These are phyloP conservation scores for Trididemnum miniatum DNA, from an alignment of 23 tunicate genomes.

Conservation along the genomic window DNA sequence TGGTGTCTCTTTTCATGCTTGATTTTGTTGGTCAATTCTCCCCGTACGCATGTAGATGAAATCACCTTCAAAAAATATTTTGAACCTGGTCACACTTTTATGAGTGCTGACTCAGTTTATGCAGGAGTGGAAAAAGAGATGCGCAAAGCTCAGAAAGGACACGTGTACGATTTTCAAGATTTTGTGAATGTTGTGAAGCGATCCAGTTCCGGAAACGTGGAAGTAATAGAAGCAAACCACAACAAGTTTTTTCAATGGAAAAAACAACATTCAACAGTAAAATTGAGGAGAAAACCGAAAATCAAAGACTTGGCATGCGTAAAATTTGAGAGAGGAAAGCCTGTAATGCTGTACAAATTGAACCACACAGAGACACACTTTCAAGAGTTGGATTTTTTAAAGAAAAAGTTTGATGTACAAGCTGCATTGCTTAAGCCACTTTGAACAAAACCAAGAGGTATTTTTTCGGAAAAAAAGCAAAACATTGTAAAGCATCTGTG, in stretches of 20 bases:
- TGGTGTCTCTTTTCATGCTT: neutral
- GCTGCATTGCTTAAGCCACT: neutral
- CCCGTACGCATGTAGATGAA: neutral
- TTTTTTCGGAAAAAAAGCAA: neutral
- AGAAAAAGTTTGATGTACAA: neutral
- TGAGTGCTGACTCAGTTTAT: neutral
- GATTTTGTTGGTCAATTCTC: neutral
- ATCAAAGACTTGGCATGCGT: neutral
- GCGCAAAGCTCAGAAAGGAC: neutral
- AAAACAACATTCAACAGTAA: neutral
- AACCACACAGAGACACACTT: neutral
- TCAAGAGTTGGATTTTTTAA: too few species aligned
- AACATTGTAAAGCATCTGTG: neutral
- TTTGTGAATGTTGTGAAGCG: neutral
- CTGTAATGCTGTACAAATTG: neutral
- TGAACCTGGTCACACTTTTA: neutral
- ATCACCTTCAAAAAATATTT: neutral
- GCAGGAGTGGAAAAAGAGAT: neutral
- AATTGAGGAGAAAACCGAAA: neutral
- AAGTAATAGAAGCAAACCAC: neutral
- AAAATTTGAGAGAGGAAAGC: neutral
- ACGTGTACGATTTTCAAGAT: neutral
- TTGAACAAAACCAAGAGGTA: neutral
- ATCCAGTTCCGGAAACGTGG: neutral
- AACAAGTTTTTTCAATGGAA: neutral